These are phyloP conservation scores for Falcunculus frontatus DNA, from an alignment of 2,113 vertebrate genomes.

Conservation along the genomic window DNA sequence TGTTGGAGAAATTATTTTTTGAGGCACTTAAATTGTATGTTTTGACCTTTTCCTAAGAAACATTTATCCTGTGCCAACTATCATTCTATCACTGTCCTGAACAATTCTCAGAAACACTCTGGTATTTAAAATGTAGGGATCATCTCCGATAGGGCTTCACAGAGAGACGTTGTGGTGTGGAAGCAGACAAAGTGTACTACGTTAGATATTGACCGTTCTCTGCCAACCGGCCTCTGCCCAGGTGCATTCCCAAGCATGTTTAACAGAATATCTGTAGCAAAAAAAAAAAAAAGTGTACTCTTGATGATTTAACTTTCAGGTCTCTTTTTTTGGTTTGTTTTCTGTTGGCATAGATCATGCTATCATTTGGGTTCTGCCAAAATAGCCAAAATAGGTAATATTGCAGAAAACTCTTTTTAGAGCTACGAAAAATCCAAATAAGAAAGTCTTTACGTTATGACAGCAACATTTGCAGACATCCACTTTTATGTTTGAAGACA, in stretches of 20 bases:
- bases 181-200: neutral
- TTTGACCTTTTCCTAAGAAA: neutral
- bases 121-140: neutral
- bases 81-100: neutral
- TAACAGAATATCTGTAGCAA: neutral
- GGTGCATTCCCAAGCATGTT: neutral
- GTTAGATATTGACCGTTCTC: neutral
- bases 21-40: neutral
- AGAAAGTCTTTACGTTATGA: neutral
- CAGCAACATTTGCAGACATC: neutral
- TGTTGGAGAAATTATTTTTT: neutral
- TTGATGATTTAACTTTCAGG: neutral
- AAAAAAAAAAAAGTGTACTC: neutral
- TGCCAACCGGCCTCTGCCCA: neutral
- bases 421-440: neutral
- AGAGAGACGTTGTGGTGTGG: neutral
- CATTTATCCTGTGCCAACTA: neutral
- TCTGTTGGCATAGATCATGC: neutral
- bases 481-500: neutral
- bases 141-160: neutral
- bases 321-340: neutral
- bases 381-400: neutral
- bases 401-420: neutral
- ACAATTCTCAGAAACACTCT: neutral
- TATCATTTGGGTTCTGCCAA: neutral